Evolutionary conservation across 2,888 invertebrate species (phyloP).

Genomic region (Lasioglossum leucozonium): DNA sequence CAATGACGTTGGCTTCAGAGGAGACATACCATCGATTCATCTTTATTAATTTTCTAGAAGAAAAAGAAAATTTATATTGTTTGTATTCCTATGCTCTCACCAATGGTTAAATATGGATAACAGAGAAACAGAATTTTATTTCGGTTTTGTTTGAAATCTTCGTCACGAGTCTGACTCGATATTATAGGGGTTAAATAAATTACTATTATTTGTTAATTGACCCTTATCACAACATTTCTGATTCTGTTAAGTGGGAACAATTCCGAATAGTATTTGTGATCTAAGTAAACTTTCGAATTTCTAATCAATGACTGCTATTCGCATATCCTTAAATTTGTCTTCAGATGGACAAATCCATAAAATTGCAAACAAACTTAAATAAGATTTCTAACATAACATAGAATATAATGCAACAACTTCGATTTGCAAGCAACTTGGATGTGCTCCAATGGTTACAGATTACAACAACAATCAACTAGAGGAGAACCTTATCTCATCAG

Average conservation of each 20-base stretch:
- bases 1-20: neutral
- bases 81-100: too few relatives aligned
- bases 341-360: too few relatives aligned
- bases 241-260: neutral
- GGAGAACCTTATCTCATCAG: slow-evolving; percentile 73
- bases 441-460: slow-evolving; percentile 63
- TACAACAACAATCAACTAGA: slow-evolving; percentile 81
- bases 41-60: neutral
- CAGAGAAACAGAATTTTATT: too few relatives aligned
- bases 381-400: neutral
- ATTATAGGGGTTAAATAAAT: too few relatives aligned
- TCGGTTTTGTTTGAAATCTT: too few relatives aligned
- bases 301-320: neutral
- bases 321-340: neutral
- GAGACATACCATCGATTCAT: neutral
- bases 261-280: neutral
- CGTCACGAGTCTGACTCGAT: too few relatives aligned
- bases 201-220: too few relatives aligned
- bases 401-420: too few relatives aligned
- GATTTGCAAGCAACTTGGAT: neutral
- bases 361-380: neutral
- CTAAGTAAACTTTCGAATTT: neutral
- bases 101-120: too few relatives aligned
- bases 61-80: neutral
- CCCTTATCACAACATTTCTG: too few relatives aligned